Conservation (phyloP, 53 echinoderm and acorn worm genomes). For the Mesocentrotus franciscanus region DNA sequence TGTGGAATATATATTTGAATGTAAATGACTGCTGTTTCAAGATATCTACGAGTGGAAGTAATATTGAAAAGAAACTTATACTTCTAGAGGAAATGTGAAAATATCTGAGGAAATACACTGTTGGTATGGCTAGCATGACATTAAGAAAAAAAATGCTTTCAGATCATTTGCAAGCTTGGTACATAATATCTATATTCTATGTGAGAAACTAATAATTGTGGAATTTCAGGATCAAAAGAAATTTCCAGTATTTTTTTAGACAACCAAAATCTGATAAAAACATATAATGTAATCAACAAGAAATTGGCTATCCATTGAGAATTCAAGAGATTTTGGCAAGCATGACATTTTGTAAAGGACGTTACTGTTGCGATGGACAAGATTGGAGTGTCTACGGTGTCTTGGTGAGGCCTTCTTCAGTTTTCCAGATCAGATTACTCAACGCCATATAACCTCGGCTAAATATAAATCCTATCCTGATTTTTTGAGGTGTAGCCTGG, state of each 20-base stretch:
- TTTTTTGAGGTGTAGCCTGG: background rate
- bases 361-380: background rate
- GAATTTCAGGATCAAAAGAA: no score
- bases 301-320: background rate
- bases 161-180: no score
- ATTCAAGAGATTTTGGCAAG: background rate
- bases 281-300: background rate
- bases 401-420: background rate
- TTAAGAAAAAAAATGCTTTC: no score
- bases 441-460: conserved; percentile 9
- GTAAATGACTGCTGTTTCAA: background rate
- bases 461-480: background rate
- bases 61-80: no score
- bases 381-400: background rate
- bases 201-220: no score
- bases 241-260: no score
- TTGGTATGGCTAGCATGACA: no score
- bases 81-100: no score
- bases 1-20: background rate
- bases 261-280: no score
- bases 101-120: no score
- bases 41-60: no score
- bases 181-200: no score
- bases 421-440: conserved; percentile 24
- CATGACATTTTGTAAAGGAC: background rate